Evolutionary conservation across 1,140 invertebrate species (phyloP), one percentile per base, ranked within the genome.

Genomic region (Portunus trituberculatus): DNA sequence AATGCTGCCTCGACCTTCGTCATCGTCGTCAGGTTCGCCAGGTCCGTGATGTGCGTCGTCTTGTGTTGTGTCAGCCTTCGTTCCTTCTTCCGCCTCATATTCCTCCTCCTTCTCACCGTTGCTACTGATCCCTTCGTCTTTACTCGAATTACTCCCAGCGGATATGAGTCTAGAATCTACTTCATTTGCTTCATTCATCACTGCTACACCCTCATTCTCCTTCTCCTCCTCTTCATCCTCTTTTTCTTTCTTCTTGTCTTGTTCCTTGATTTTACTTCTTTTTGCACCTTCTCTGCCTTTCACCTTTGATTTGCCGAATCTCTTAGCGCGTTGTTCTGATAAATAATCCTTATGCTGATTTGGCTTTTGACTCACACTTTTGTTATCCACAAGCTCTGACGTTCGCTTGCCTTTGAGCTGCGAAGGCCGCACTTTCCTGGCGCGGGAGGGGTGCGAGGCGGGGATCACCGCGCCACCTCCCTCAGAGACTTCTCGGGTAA

Each of bases 121-220:
- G 84, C 92, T 93, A n/a, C 92, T 93, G 16, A 93, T 93, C 29
- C 92, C 92, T 59, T 93, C 92, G 32, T 93, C 92, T 59, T 93
- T 93, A 32, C 92, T 93, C 4, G 29, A 8, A 10, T 88, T 31
- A 59, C 92, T 93, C 0, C 84, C 84, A 0, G 92, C 92, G 7
- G 92, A 93, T 3, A 52, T 14, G 0, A n/a, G 29, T 28, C 92
- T 93, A 14, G 39, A 25, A 0, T 86, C 84, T 7, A 6, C 76
- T n/a, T 16, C 32, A 4, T 29, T 76, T 7, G 16, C n/a, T 29
- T 12, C 45, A 10, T 59, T 52, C 29, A 29, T 32, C 10, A 46
- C 28, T n/a, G 48, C 46, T n/a, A 29, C 92, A 25, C 45, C 14
- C 8, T 25, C 92, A 8, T 92, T 76, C 59, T 83, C 31, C 20